Evolutionary conservation across 2,113 vertebrate species (phyloP).

Genomic region (Trogon melanurus): DNA sequence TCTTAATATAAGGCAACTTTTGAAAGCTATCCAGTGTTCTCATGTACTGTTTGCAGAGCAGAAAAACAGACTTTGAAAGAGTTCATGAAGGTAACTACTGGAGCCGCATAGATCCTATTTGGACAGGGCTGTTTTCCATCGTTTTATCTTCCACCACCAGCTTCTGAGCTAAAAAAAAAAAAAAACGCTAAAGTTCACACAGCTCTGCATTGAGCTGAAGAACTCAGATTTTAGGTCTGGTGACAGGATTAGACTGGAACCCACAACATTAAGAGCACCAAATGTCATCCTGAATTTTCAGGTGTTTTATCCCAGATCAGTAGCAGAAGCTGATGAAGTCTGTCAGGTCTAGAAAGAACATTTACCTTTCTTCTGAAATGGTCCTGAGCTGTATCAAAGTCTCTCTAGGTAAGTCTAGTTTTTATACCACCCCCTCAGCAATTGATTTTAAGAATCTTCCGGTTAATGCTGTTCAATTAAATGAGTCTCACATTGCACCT

Average conservation of each 20-base stretch:
- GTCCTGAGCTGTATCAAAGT: background rate
- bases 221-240: background rate
- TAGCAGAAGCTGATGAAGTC: background rate
- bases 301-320: background rate
- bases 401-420: background rate
- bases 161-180: background rate
- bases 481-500: background rate
- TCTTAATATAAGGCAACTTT: background rate
- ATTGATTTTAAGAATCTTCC: background rate
- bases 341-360: background rate
- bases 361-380: background rate
- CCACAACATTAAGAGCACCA: accelerated
- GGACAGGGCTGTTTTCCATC: background rate
- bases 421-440: background rate
- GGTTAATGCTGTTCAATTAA: background rate
- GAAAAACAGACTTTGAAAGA: background rate
- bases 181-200: background rate
- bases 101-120: background rate
- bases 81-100: background rate
- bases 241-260: background rate
- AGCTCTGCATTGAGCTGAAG: background rate
- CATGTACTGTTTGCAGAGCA: background rate
- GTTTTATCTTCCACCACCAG: background rate
- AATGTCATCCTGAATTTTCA: background rate
- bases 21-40: background rate